Evolutionary conservation across 2,113 vertebrate genomes (phyloP).

Genomic region (Zosterops lateralis): DNA sequence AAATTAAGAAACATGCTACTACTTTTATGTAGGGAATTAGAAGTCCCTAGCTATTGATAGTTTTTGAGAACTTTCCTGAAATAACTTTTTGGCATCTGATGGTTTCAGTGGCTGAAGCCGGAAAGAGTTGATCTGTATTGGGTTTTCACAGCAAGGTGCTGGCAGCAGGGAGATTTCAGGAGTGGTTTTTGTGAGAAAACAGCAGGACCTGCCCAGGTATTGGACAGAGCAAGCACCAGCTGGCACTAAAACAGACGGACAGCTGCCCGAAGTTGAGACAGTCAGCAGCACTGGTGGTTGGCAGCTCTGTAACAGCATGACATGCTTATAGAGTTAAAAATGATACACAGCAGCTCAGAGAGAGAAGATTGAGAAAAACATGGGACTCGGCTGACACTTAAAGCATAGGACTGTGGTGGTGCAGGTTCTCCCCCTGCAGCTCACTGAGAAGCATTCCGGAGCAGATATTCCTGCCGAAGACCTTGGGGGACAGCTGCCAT

Average conservation of each 20-base stretch:
- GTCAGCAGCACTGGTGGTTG: background rate
- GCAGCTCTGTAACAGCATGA: background rate
- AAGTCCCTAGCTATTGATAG: background rate
- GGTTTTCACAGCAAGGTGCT: background rate
- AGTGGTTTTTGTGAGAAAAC: background rate
- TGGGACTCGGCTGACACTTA: background rate
- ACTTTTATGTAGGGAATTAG: background rate
- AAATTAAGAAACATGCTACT: background rate
- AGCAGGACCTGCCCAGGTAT: background rate
- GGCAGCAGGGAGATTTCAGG: background rate
- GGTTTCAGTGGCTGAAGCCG: background rate
- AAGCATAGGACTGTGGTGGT: background rate
- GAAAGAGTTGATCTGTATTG: background rate
- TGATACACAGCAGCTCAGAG: background rate
- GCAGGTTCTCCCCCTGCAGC: background rate
- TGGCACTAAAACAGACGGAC: background rate
- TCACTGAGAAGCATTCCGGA: accelerated
- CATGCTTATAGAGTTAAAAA: background rate
- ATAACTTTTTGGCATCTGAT: background rate
- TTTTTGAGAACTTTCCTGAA: background rate
- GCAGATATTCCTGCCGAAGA: accelerated
- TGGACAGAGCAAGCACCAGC: background rate
- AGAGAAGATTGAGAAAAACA: background rate
- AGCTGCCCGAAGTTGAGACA: background rate
- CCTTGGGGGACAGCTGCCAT: background rate